phyloP scores from a whole-genome alignment of 2,888 invertebrate genomes.

The Maniola hyperantus region DNA sequence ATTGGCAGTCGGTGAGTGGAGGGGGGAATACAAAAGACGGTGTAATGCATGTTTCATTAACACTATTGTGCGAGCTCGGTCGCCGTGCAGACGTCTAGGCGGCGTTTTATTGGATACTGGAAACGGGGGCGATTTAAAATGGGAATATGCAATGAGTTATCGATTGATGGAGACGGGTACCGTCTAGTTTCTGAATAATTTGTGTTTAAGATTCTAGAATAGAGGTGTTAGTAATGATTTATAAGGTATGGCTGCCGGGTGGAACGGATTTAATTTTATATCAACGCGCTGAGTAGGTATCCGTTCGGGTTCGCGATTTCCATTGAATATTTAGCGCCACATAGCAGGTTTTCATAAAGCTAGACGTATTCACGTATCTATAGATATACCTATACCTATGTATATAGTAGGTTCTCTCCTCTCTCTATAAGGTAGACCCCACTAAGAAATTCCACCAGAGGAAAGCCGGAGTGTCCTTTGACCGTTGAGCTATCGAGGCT shows the following conservation, averaged over 20 bases:
- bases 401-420: too few relatives aligned
- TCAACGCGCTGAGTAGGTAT: conserved; percentile 4
- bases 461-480: too few relatives aligned
- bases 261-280: conserved; percentile 24
- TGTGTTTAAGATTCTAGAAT: conserved; percentile 45
- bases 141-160: conserved; percentile 67
- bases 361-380: too few relatives aligned
- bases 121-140: conserved; percentile 59
- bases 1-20: conserved; percentile 52
- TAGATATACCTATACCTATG: too few relatives aligned
- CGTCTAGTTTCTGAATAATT: conserved; percentile 47
- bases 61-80: conserved; percentile 49
- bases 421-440: too few relatives aligned
- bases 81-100: conserved; percentile 61
- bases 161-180: conserved; percentile 51
- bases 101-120: conserved; percentile 50
- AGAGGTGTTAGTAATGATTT: conserved; percentile 45
- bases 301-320: not conserved
- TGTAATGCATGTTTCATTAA: conserved; percentile 54
- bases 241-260: conserved; percentile 33
- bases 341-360: not conserved
- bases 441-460: too few relatives aligned
- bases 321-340: conserved; percentile 13
- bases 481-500: too few relatives aligned
- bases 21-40: conserved; percentile 44